Conservation (phyloP, 2,888 invertebrate genomes). For the Arenicola marina region DNA sequence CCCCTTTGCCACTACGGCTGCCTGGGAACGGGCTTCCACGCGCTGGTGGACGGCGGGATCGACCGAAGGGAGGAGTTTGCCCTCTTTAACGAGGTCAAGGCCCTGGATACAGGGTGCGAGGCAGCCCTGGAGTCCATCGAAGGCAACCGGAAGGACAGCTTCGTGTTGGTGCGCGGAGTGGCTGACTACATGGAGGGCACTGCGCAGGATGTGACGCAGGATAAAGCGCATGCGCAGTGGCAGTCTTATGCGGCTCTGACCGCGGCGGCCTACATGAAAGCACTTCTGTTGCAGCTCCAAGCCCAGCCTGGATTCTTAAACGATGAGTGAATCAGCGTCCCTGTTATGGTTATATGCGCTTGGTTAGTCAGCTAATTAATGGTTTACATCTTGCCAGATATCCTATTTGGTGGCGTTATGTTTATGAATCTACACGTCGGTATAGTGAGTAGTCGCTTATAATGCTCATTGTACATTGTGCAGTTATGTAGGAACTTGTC, state of each 20-base stretch:
- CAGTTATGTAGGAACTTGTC: too few species aligned
- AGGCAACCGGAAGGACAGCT: conserved; percentile 59
- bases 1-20: conserved; percentile 75
- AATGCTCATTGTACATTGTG: too few species aligned
- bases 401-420: too few species aligned
- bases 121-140: conserved; percentile 82
- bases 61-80: conserved; percentile 81
- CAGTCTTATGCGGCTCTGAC: conserved; percentile 91
- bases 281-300: conserved; percentile 68
- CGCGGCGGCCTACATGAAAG: conserved; percentile 91
- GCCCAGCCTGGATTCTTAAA: too few species aligned
- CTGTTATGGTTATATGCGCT: too few species aligned
- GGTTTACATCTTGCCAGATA: too few species aligned
- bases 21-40: conserved; percentile 80
- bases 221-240: conserved; percentile 91
- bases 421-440: too few species aligned
- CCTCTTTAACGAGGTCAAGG: conserved; percentile 78
- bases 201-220: conserved; percentile 3
- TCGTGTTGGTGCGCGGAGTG: conserved; percentile 74
- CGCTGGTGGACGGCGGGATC: conserved; percentile 73
- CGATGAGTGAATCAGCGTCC: too few species aligned
- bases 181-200: conserved; percentile 94
- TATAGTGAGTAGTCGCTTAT: too few species aligned
- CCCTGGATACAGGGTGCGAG: conserved; percentile 94
- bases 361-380: too few species aligned